These are phyloP conservation scores for Corythornis vintsioides DNA, from an alignment of 2,113 vertebrate genomes.

Conservation along the genomic window DNA sequence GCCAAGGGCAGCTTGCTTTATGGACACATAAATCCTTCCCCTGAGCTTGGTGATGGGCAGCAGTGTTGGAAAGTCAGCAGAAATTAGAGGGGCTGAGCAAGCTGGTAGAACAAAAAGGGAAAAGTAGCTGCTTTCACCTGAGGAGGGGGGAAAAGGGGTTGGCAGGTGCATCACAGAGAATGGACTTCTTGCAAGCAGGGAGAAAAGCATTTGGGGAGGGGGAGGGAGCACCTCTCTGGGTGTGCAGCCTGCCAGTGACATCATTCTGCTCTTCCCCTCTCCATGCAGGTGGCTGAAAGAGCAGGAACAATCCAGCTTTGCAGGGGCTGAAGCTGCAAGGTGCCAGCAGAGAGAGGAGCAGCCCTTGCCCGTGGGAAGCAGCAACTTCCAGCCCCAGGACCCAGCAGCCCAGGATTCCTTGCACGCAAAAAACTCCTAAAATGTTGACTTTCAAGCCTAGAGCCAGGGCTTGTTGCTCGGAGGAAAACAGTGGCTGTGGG, in stretches of 20 bases:
- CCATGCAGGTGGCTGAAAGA: neutral
- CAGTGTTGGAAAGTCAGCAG: neutral
- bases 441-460: neutral
- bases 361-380: neutral
- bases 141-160: neutral
- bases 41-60: neutral
- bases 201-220: neutral
- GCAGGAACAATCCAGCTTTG: neutral
- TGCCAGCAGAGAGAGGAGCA: neutral
- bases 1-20: neutral
- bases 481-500: neutral
- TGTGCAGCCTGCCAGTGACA: neutral
- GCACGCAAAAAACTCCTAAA: neutral
- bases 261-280: neutral
- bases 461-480: neutral
- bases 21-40: neutral
- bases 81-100: neutral
- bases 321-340: neutral
- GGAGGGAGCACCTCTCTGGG: neutral
- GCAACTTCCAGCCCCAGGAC: accelerated
- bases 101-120: neutral
- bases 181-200: neutral
- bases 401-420: neutral
- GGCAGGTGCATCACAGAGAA: neutral
- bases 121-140: neutral